Evolutionary conservation across 2,888 invertebrate genomes (phyloP), one percentile per base, ranked within the genome.

Genomic region (Serripes groenlandicus): DNA sequence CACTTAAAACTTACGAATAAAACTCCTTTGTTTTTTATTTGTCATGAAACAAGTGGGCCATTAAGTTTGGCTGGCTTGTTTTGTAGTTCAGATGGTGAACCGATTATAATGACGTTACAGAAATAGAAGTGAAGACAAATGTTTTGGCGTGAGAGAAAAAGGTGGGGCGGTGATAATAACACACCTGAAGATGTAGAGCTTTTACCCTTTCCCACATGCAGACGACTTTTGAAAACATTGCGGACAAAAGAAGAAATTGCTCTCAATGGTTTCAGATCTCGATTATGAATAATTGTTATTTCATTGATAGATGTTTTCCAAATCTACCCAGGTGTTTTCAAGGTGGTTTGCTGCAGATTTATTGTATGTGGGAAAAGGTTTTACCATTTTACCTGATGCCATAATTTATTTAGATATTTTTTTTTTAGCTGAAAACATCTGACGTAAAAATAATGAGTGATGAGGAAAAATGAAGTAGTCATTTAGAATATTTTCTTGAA

Each of bases 91-190:
- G 66, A 66, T 66, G 66, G 37, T 15, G 37, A 35, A 66, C 23
- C 4, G 66, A 66, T 37, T 42, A 66, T 11, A 26, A 56, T 56
- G 56, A 56, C 11, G 56, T 56, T 56, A 56, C 23, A 3, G 35
- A 32, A 42, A 26, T 42, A 32, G 30, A 52, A 52, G 56, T 70
- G 70, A 54, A 70, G 54, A 70, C 62, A 62, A 62, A n/a, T 62
- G 34, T 32, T 34, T 21, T 21, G 62, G 34, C 62, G 34, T 34
- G 30, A 34, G n/a, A 62, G 18, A 62, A 21, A 15, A 35, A 26
- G n/a, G 56, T 21, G 56, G 56, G 7, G 23, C n/a, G 9, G n/a
- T 56, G 11, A 11, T 9, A 42, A 42, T 18, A 18, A 54, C n/a
- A 11, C 26, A 58, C 58, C 58, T 58, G 58, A 58, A 28, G n/a